Conservation (phyloP, 1,140 invertebrate genomes). For the Papilio xuthus region DNA sequence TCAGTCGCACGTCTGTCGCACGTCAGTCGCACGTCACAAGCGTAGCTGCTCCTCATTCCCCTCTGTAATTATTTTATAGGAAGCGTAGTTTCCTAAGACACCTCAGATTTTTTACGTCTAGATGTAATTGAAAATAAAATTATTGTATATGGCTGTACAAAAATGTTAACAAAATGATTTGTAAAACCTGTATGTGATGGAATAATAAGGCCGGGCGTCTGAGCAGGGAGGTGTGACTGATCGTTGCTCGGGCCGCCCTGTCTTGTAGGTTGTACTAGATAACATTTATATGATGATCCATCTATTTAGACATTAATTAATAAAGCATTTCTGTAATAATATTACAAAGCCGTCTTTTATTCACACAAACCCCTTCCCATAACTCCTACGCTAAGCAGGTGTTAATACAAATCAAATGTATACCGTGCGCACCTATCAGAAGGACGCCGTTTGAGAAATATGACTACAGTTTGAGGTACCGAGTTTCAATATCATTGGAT, state of each 20-base stretch:
- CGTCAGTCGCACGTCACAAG: constrained; percentile 78
- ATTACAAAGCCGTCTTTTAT: constrained; percentile 78
- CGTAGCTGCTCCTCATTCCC: constrained; percentile 80
- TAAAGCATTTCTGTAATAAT: constrained; percentile 83
- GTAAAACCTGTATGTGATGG: constrained; percentile 80
- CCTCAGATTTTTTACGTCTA: constrained; percentile 81
- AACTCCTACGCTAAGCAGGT: neutral
- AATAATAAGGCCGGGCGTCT: constrained; percentile 71
- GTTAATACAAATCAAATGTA: too few species aligned
- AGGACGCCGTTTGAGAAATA: neutral
- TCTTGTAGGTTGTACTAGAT: constrained; percentile 82
- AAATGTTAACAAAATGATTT: constrained; percentile 81
- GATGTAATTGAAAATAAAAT: constrained; percentile 82
- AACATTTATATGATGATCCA: constrained; percentile 82
- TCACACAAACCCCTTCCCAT: constrained; percentile 37
- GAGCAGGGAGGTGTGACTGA: constrained; percentile 61
- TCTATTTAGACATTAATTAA: constrained; percentile 82
- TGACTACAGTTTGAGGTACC: too few species aligned
- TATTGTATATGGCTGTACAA: constrained; percentile 83
- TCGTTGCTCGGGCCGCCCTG: constrained; percentile 67
- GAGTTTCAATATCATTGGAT: too few species aligned
- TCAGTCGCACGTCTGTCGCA: constrained; percentile 71
- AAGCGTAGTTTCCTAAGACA: constrained; percentile 80
- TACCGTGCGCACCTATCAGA: too few species aligned
- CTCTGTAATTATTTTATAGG: constrained; percentile 81